These are phyloP conservation scores for Hipposideros armiger DNA, from an alignment of 2,113 vertebrate genomes.

Conservation along the genomic window DNA sequence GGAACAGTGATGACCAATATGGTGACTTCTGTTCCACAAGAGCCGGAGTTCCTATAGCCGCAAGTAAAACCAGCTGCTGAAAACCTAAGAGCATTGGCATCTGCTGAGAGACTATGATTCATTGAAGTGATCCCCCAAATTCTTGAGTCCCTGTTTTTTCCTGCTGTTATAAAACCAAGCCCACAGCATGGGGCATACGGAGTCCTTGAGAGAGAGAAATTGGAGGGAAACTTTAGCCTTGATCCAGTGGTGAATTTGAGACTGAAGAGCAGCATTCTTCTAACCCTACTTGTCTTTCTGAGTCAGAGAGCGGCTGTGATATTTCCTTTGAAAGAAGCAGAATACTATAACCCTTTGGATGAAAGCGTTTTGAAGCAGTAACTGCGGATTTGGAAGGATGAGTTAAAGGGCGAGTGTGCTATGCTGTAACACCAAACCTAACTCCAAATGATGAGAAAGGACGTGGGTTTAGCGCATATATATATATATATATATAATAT, in stretches of 20 bases:
- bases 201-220: not conserved
- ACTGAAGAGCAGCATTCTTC: constrained; percentile 24
- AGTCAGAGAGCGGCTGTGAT: constrained; percentile 61
- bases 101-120: not conserved
- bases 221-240: not conserved
- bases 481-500: not conserved
- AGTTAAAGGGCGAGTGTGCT: not conserved
- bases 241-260: not conserved
- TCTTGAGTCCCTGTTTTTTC: not conserved
- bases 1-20: not conserved
- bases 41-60: not conserved
- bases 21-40: not conserved
- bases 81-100: not conserved
- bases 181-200: rapidly evolving
- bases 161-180: constrained; percentile 18
- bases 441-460: not conserved
- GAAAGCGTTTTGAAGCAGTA: constrained; percentile 58
- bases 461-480: not conserved
- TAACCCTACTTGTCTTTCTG: constrained; percentile 3
- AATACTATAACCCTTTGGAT: not conserved
- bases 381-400: constrained; percentile 39
- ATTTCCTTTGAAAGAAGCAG: constrained; percentile 60
- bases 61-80: constrained; percentile 46
- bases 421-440: not conserved
- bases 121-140: not conserved